Evolutionary conservation across 2,797 vertebrate species (phyloP), one percentile per base, ranked within the genome.

Genomic region (Philypnodon macrostomus): DNA sequence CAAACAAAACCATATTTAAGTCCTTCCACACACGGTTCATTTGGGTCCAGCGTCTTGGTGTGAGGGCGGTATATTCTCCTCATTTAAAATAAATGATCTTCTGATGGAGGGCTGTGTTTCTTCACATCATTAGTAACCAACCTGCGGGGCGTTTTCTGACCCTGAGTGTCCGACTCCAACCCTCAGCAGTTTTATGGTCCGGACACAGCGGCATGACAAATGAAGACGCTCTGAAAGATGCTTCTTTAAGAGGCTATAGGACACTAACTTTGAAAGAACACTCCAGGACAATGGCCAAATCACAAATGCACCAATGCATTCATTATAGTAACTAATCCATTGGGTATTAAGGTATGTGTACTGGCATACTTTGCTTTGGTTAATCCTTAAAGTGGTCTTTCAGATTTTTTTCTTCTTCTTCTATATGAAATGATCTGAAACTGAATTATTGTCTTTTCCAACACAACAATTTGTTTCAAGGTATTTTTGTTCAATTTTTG

Each of bases 211-310:
- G 51, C 53, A 19, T 52, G 67, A 73, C 54, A 56, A 59, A 73
- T 56, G 51, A 70, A 55, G 63, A 60, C 54, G 42, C 37, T 15
- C 36, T 4, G 56, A 44, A 35, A 58, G 50, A 59, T 38, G 47
- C 45, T 10, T 53, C 42, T 31, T 13, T 12, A 63, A 51, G 18
- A 21, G 63, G 66, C 51, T 42, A 68, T 58, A 77, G 70, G 66
- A 27, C 65, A 46, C 26, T 9, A 4, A 52, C 45, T 59, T 58
- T 36, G 58, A 48, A 65, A 67, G 72, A 31, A 60, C 48, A 33
- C 37, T 31, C 53, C 21, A 3, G 21, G 21, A 6, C 6, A 23
- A 6, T 6, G 6, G 21, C 21, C 21, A 23, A 23, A 23, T 3
- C 21, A 23, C 21, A 23, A 6, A 3, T 6, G 3, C 21, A 23